Evolutionary conservation across 2,888 invertebrate genomes (phyloP).

Genomic region (Tinea pellionella): DNA sequence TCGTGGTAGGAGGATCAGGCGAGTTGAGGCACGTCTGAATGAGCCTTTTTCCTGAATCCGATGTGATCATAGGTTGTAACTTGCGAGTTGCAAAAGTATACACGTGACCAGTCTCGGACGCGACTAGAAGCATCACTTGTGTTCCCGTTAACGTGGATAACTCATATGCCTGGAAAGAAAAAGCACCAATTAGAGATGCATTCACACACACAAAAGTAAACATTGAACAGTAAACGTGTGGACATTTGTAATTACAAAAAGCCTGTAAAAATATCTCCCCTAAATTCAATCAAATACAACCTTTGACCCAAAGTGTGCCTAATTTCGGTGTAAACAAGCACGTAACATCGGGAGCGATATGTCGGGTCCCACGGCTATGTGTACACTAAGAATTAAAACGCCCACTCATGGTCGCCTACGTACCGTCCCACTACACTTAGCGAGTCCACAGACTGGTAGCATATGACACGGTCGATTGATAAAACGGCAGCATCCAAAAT

Average conservation of each 20-base stretch:
- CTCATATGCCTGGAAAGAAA: constrained; percentile 90
- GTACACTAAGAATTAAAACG: constrained; percentile 63
- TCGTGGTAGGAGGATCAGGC: constrained; percentile 88
- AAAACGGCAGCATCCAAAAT: constrained; percentile 42
- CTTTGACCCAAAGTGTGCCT: constrained; percentile 62
- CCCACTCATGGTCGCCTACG: constrained; percentile 56
- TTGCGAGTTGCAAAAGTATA: constrained; percentile 99
- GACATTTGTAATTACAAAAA: constrained; percentile 24
- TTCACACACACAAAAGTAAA: constrained; percentile 15
- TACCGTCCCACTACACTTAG: constrained; percentile 17
- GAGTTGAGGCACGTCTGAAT: constrained; percentile 99
- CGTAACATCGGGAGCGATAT: constrained; percentile 34
- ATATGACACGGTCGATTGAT: constrained; percentile 46
- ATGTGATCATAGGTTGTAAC: constrained; percentile 99
- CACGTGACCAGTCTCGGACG: constrained; percentile 99
- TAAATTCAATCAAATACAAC: neutral
- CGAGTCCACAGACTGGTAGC: constrained; percentile 20
- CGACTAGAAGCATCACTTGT: constrained; percentile 99
- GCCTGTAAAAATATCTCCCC: neutral
- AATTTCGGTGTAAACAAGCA: constrained; percentile 49
- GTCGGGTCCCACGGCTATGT: constrained; percentile 62
- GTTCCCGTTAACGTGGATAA: constrained; percentile 98
- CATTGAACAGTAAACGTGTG: constrained; percentile 17
- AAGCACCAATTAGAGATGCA: neutral
- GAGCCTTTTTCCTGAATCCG: constrained; percentile 95